Base-by-base conservation (phyloP, 2,113 vertebrate genomes). In the Agelaius phoeniceus region DNA sequence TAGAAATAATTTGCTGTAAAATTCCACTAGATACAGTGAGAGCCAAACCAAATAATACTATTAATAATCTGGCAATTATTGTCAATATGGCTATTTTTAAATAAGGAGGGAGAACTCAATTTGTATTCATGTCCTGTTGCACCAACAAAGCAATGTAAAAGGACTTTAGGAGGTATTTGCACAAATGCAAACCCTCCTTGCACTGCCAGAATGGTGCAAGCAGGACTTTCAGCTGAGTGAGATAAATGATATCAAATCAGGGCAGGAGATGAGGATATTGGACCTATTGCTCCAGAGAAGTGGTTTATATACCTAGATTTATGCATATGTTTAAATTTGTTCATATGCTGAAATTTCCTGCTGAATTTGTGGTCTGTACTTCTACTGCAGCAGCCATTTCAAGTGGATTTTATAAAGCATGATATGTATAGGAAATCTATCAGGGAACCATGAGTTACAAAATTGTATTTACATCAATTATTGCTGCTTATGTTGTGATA, bases 61-160 rank as follows among this genome's bases (percentile, higher is more conserved):
- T 58, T 91, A 90, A 76, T 85, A 96, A 80, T 69, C 80, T 17
- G 28, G 69, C 58, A 92, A 81, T 86, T 95, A 77, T 78, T 92
- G 84, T 63, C 88, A 89, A 61, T 86, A 74, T 23, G 39, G 73
- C 18, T 88, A 31, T 80, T 90, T 86, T 87, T 30, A 89, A 88
- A 75, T 44, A 75, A 89, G n/a, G 79, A 87, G n/a, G 26, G 49
- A 72, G 57, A 43, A 31, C 15, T 5, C 61, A 18, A 89, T 94
- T 92, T 84, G 88, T 84, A 88, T 92, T 94, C 88, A 48, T 20
- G 63, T 74, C 43, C 48, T 61, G 65, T 71, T 71, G 68, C 21
- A 75, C 31, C 48, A 81, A 57, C 16, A 80, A 66, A 85, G 33
- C 48, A 74, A 24, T 7, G 35, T 41, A 37, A 72, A 93, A 74